These are phyloP conservation scores for Cabera pusaria DNA, from an alignment of 2,888 invertebrate species.

Conservation along the genomic window DNA sequence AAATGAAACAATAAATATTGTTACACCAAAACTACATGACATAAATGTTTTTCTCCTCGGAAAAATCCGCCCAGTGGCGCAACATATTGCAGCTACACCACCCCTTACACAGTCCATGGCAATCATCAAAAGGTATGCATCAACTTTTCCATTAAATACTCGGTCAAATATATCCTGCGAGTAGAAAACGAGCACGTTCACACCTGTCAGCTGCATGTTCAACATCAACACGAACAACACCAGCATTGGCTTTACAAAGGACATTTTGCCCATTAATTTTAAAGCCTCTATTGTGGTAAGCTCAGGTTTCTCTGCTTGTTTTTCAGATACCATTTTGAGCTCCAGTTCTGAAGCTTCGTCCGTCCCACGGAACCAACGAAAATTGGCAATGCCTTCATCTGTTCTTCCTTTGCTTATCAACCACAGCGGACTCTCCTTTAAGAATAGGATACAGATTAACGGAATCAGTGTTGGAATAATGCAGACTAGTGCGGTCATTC, in stretches of 20 bases:
- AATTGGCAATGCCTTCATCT: conserved; percentile 37
- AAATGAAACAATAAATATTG: conserved; percentile 1
- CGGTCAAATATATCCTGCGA: conserved; percentile 12
- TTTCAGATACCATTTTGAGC: conserved; percentile 25
- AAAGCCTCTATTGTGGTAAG: conserved; percentile 4
- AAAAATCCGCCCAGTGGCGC: conserved; percentile 10
- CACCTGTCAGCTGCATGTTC: conserved; percentile 13
- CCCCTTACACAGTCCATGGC: conserved; percentile 8
- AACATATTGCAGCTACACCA: conserved; percentile 2
- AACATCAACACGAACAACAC: conserved; percentile 8
- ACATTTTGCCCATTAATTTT: conserved; percentile 1
- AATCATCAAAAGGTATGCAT: conserved; percentile 15
- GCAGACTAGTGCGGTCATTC: conserved; percentile 8
- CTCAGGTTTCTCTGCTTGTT: conserved; percentile 9
- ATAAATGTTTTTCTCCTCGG: conserved; percentile 11
- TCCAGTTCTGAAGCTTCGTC: conserved; percentile 35
- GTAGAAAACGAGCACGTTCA: conserved; percentile 15
- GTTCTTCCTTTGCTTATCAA: conserved; percentile 40
- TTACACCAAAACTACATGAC: conserved; percentile 4
- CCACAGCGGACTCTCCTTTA: conserved; percentile 49
- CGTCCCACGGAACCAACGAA: conserved; percentile 43
- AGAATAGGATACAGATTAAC: conserved; percentile 7
- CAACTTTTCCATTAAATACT: conserved; percentile 11
- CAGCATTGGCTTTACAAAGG: conserved; percentile 16
- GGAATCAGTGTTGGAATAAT: conserved; percentile 9